A percentile compares a stretch with the other conserved stretches of the same genome.
These are phyloP conservation scores for Papilio demoleus DNA, from an alignment of 2,888 invertebrate species.

Conservation along the genomic window DNA sequence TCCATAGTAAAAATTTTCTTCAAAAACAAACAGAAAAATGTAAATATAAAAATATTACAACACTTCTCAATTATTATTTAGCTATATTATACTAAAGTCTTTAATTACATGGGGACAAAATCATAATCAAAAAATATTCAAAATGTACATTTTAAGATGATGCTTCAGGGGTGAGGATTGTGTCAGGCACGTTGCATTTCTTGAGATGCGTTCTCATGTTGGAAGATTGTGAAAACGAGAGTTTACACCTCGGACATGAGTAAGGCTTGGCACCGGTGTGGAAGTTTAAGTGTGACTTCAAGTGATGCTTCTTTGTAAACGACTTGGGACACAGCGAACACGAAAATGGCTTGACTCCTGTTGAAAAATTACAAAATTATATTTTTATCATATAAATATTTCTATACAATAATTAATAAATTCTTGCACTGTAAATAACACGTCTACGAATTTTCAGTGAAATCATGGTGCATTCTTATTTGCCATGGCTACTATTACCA, in stretches of 20 bases:
- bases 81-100: too few species aligned
- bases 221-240: conserved; percentile 92
- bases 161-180: background rate
- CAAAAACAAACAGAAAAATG: too few species aligned
- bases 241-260: conserved; percentile 84
- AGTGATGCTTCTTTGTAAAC: conserved; percentile 93
- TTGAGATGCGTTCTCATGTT: conserved; percentile 94
- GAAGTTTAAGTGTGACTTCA: conserved; percentile 93
- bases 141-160: conserved; percentile 9
- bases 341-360: conserved; percentile 90
- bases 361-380: too few species aligned
- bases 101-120: background rate
- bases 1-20: too few species aligned
- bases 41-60: too few species aligned
- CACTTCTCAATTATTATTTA: too few species aligned
- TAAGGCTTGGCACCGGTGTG: conserved; percentile 93
- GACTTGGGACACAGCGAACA: conserved; percentile 88
- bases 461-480: too few species aligned
- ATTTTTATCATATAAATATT: background rate
- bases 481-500: too few species aligned
- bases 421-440: too few species aligned
- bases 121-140: background rate
- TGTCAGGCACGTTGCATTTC: conserved; percentile 83
- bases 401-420: too few species aligned
- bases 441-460: too few species aligned